phyloP scores from a whole-genome alignment of 2,888 invertebrate species.

The Nomada fabriciana region DNA sequence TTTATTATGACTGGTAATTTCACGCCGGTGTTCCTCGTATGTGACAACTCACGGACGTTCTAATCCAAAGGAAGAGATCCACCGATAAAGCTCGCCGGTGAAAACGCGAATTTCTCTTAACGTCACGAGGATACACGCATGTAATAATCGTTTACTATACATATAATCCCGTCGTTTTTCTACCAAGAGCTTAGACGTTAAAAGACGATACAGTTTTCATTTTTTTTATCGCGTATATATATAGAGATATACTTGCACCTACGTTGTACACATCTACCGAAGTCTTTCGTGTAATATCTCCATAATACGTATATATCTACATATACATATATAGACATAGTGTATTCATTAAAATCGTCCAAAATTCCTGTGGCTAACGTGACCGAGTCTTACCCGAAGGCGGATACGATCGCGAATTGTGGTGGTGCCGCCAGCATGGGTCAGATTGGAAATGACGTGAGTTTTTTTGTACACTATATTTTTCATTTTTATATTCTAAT shows the following conservation, averaged over 20 bases:
- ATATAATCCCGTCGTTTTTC: conserved; percentile 9
- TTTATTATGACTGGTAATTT: conserved; percentile 78
- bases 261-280: conserved; percentile 21
- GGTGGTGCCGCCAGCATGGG: conserved; percentile 81
- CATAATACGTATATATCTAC: conserved; percentile 1
- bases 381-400: conserved; percentile 78
- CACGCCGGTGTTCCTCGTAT: conserved; percentile 65
- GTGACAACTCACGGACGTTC: conserved; percentile 80
- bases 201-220: conserved; percentile 1
- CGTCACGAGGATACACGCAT: neutral
- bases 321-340: conserved; percentile 8
- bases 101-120: conserved; percentile 17
- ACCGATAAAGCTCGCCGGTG: conserved; percentile 56
- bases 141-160: neutral
- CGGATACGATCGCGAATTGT: conserved; percentile 77
- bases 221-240: neutral
- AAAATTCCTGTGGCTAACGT: conserved; percentile 83
- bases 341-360: conserved; percentile 62
- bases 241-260: neutral
- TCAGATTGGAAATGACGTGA: conserved; percentile 83
- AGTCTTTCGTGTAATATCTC: conserved; percentile 50
- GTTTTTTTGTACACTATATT: conserved; percentile 61
- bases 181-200: conserved; percentile 9
- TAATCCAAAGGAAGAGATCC: conserved; percentile 44
- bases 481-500: conserved; percentile 19